phyloP scores from a whole-genome alignment of 2,113 vertebrate genomes.

The Odocoileus hemionus region DNA sequence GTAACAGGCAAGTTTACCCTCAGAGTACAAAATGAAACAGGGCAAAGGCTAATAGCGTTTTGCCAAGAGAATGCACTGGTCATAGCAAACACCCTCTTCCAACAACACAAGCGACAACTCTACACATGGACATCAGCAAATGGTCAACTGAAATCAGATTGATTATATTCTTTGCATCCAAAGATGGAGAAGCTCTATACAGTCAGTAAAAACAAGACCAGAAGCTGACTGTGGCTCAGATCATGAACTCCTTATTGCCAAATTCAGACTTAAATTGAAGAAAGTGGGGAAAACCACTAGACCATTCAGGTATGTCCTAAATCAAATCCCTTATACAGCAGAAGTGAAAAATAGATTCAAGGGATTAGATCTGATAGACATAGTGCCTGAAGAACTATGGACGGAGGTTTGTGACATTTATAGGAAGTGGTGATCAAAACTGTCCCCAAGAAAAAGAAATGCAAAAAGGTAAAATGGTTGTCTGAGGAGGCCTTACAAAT shows the following conservation, averaged over 20 bases:
- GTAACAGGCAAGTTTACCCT: neutral
- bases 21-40: neutral
- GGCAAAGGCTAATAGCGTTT: neutral
- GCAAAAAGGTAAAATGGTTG: neutral
- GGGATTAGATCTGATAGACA: neutral
- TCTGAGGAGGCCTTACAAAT: neutral
- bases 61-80: neutral
- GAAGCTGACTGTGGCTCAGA: neutral
- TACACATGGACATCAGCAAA: neutral
- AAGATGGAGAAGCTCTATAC: neutral
- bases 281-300: neutral
- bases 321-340: neutral
- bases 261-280: neutral
- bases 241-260: neutral
- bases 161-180: neutral
- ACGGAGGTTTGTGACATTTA: neutral
- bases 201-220: neutral
- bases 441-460: neutral
- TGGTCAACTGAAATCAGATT: neutral
- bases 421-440: neutral
- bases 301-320: neutral
- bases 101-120: neutral
- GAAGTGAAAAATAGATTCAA: neutral
- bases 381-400: neutral
- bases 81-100: neutral